phyloP scores from a whole-genome alignment of 2,797 vertebrate species.

The Argya squamiceps region DNA sequence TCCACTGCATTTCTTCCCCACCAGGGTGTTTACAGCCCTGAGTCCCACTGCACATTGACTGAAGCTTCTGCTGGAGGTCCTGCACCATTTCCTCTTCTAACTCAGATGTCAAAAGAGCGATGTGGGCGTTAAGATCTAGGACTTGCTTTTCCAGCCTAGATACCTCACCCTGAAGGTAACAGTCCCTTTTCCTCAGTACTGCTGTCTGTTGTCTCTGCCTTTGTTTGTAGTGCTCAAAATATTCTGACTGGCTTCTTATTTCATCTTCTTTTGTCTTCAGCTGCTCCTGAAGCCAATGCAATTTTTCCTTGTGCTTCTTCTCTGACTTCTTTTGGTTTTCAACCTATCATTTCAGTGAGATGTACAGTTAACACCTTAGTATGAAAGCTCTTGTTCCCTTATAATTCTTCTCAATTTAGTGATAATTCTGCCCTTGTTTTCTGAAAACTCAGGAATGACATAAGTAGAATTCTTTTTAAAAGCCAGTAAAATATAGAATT shows the following conservation, averaged over 20 bases:
- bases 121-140: slow-evolving; percentile 73
- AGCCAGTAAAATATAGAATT: neutral
- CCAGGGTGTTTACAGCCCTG: slow-evolving; percentile 28
- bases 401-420: neutral
- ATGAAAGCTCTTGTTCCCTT: neutral
- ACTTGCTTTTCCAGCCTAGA: slow-evolving; percentile 80
- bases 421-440: neutral
- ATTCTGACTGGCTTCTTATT: slow-evolving; percentile 80
- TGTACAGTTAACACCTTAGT: neutral
- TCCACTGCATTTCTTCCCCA: neutral
- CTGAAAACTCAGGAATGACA: neutral
- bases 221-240: slow-evolving; percentile 84
- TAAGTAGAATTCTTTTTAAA: neutral
- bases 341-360: slow-evolving; percentile 64
- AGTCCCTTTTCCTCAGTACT: slow-evolving; percentile 75
- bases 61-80: neutral
- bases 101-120: slow-evolving; percentile 55
- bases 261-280: slow-evolving; percentile 83
- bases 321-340: slow-evolving; percentile 76
- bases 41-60: slow-evolving; percentile 29
- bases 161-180: slow-evolving; percentile 75
- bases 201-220: slow-evolving; percentile 80
- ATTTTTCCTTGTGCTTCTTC: slow-evolving; percentile 73
- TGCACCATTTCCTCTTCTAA: neutral
- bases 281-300: slow-evolving; percentile 79